These are phyloP conservation scores for Pyrocoelia pectoralis DNA, from an alignment of 2,888 invertebrate species.

Conservation along the genomic window DNA sequence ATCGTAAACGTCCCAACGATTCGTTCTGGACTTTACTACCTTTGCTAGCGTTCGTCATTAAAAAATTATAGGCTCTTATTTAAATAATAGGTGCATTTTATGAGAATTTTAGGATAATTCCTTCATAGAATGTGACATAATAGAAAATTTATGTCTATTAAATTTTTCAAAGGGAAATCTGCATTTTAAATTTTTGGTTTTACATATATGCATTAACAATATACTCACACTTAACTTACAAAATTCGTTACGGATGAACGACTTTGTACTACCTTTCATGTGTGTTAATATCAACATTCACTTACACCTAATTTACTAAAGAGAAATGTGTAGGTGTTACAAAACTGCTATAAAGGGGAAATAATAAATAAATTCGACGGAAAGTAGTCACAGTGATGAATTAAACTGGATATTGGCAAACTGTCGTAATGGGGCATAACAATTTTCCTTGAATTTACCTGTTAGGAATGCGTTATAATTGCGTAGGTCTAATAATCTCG, in stretches of 20 bases:
- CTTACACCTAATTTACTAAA: conserved; percentile 12
- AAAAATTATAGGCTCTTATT: conserved; percentile 36
- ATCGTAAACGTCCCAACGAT: conserved; percentile 51
- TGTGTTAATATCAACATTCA: conserved; percentile 20
- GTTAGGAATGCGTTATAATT: too few species aligned
- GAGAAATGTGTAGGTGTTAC: neutral
- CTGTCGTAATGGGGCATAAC: too few species aligned
- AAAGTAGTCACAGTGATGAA: too few species aligned
- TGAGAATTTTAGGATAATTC: conserved; percentile 20
- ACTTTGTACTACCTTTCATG: neutral
- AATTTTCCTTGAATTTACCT: too few species aligned
- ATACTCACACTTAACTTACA: neutral
- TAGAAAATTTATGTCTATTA: conserved; percentile 24
- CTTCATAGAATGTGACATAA: conserved; percentile 23
- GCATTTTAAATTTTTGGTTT: neutral
- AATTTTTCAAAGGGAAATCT: conserved; percentile 6
- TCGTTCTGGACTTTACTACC: conserved; percentile 49
- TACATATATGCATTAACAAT: conserved; percentile 6
- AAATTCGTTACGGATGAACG: conserved; percentile 19
- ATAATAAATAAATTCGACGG: too few species aligned
- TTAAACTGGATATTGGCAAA: too few species aligned
- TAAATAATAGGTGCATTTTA: conserved; percentile 36
- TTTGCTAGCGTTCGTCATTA: conserved; percentile 28
- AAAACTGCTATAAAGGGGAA: too few species aligned
- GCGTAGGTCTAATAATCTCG: too few species aligned